These are phyloP conservation scores for Pseudococcus longispinus DNA, from an alignment of 2,888 invertebrate species.

Conservation along the genomic window DNA sequence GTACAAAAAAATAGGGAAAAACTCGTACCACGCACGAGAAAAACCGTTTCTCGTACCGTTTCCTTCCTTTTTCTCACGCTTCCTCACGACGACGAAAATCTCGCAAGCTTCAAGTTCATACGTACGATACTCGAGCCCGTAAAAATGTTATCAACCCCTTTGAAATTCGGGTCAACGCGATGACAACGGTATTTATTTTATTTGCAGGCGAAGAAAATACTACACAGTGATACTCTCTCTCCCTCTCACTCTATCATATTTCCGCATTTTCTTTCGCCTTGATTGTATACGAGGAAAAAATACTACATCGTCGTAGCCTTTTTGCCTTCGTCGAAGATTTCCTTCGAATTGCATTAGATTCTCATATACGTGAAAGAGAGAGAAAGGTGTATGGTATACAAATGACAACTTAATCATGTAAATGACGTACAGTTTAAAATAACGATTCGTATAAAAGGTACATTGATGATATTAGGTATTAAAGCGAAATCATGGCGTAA, in stretches of 20 bases:
- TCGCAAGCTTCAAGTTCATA: background rate
- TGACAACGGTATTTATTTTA: background rate
- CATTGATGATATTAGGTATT: conserved; percentile 35
- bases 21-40: background rate
- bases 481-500: conserved; percentile 23
- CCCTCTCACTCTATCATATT: no score
- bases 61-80: background rate
- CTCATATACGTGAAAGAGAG: background rate
- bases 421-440: conserved; percentile 32
- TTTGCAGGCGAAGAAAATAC: background rate
- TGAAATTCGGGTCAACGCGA: background rate
- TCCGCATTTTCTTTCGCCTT: background rate
- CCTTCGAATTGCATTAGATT: background rate
- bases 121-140: background rate
- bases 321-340: background rate
- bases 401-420: conserved; percentile 35
- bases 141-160: background rate
- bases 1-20: background rate
- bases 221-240: background rate
- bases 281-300: background rate
- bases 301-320: background rate
- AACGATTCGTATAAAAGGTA: background rate
- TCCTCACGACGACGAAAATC: background rate
- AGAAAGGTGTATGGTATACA: background rate
- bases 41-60: background rate